Percentiles rank a stretch among this genome's conserved stretches.
These are phyloP conservation scores for Marcusenius ussheri DNA, from an alignment of 2,113 vertebrate species.

Conservation along the genomic window DNA sequence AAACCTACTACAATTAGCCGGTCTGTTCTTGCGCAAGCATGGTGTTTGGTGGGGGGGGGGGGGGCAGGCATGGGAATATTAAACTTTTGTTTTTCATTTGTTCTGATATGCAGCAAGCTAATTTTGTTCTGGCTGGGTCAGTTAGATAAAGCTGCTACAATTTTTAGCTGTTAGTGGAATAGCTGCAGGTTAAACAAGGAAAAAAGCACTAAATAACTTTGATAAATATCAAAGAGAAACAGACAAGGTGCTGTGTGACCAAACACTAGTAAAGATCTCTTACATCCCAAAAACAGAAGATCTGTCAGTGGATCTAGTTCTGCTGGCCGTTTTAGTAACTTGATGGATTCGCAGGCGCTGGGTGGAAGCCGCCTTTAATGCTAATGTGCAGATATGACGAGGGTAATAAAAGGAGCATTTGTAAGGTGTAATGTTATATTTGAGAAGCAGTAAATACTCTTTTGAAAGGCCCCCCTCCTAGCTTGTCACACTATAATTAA, in stretches of 20 bases:
- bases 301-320: not conserved
- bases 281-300: not conserved
- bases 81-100: not conserved
- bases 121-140: not conserved
- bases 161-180: not conserved
- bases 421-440: not conserved
- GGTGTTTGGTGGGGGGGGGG: not conserved
- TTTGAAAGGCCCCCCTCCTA: not conserved
- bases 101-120: not conserved
- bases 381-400: not conserved
- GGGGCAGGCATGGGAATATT: not conserved
- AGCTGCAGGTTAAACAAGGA: not conserved
- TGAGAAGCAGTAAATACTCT: not conserved
- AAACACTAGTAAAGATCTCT: not conserved
- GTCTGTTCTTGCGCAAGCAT: not conserved
- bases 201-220: not conserved
- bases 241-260: not conserved
- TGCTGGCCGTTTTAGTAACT: not conserved
- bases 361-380: not conserved
- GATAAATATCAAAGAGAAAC: not conserved
- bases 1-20: constrained; percentile 1
- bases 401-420: not conserved
- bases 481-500: not conserved
- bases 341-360: not conserved
- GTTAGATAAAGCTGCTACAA: not conserved